A percentile compares a stretch with the other conserved stretches of the same genome.
Conservation (phyloP, 2,113 vertebrate genomes). For the Oreotrochilus melanogaster region DNA sequence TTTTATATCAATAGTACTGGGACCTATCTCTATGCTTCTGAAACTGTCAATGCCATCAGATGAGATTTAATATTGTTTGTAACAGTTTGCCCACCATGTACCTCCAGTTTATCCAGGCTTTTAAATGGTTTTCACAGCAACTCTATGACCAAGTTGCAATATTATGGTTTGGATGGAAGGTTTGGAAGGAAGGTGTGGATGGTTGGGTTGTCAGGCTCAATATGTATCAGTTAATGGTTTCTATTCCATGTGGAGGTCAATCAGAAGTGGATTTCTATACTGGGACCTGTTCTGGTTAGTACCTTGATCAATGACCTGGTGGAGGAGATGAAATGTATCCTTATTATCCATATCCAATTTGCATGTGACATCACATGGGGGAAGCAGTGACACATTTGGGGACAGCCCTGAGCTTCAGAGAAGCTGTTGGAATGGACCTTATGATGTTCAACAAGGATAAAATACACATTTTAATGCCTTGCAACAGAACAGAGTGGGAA, state of each 20-base stretch:
- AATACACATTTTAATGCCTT: rapidly evolving
- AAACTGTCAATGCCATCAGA: background rate
- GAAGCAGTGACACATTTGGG: rapidly evolving
- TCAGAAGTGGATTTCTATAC: background rate
- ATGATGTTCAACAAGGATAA: background rate
- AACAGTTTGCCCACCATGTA: background rate
- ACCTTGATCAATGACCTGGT: background rate
- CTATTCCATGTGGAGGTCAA: background rate
- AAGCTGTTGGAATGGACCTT: background rate
- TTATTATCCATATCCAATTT: background rate
- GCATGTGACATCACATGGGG: background rate
- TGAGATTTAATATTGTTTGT: background rate
- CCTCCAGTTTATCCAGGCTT: background rate
- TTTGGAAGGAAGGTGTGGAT: no score
- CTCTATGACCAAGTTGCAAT: background rate
- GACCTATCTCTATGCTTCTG: background rate
- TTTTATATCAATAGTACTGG: background rate
- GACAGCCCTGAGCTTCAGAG: background rate
- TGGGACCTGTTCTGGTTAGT: background rate
- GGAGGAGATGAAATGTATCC: background rate
- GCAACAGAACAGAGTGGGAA: rapidly evolving
- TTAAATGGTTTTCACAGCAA: background rate
- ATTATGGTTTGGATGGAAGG: background rate
- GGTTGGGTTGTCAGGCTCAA: background rate
- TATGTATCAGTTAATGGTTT: background rate